These are phyloP conservation scores for Pedionomus torquatus DNA, from an alignment of 2,113 vertebrate genomes.

Conservation along the genomic window DNA sequence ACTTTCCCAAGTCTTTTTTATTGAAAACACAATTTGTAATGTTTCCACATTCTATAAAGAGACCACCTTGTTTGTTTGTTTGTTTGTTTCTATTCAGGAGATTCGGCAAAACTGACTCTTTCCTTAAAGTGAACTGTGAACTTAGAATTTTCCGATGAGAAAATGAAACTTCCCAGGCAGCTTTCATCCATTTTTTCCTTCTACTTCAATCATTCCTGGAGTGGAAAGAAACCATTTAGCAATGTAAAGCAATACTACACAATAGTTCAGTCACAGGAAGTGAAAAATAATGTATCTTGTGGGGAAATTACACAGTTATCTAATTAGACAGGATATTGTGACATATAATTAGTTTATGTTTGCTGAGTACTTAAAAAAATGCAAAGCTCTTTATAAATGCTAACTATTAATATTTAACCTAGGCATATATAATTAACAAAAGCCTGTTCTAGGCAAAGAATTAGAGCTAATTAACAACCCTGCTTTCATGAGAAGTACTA, in stretches of 20 bases:
- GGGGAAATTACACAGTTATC: constrained; percentile 51
- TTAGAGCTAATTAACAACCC: constrained; percentile 25
- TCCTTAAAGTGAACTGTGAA: neutral
- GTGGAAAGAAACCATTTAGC: constrained; percentile 10
- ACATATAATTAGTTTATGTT: constrained; percentile 67
- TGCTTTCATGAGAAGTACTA: neutral
- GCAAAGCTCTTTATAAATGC: constrained; percentile 42
- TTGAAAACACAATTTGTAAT: neutral
- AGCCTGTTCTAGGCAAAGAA: neutral
- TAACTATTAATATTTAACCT: constrained; percentile 64
- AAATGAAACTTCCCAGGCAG: neutral
- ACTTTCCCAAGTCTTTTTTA: neutral
- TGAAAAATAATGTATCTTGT: constrained; percentile 51
- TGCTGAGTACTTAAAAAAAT: constrained; percentile 41
- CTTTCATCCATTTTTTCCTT: neutral
- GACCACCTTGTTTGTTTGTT: neutral
- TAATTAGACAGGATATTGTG: constrained; percentile 64
- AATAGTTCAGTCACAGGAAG: constrained; percentile 31
- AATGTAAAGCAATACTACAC: neutral
- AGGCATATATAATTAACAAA: constrained; percentile 59
- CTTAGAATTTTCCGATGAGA: neutral
- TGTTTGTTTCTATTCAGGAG: neutral
- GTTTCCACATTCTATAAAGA: neutral
- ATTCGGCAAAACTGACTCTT: neutral
- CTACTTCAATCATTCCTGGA: neutral